A percentile compares a stretch with the other conserved stretches of the same genome.
Conservation (phyloP, 64 coral and sea anemone species). For the Exaiptasia diaphana region DNA sequence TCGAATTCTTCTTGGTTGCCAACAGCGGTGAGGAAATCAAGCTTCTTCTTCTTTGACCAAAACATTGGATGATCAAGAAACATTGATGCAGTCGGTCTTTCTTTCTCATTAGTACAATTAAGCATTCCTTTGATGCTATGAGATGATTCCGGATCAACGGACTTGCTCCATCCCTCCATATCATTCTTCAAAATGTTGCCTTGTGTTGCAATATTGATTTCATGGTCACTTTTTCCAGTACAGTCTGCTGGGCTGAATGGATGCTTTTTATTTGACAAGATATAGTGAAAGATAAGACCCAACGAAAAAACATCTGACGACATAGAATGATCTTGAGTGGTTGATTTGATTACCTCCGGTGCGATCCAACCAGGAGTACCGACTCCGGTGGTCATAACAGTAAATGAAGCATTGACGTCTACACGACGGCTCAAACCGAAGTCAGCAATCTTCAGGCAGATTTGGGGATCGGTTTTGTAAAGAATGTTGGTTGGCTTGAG, state of each 20-base stretch:
- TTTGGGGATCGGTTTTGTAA: slow-evolving; percentile 44
- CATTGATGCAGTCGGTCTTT: neutral
- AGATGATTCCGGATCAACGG: neutral
- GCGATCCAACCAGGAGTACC: slow-evolving; percentile 33
- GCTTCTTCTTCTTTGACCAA: slow-evolving; percentile 10
- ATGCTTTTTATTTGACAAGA: slow-evolving; percentile 27
- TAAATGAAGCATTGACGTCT: neutral
- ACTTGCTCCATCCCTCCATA: neutral
- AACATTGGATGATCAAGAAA: neutral
- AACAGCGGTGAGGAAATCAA: slow-evolving; percentile 11
- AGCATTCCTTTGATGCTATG: neutral
- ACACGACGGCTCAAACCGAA: slow-evolving; percentile 61
- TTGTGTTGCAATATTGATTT: neutral
- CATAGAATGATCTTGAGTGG: neutral
- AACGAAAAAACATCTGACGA: slow-evolving; percentile 20
- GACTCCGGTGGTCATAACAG: neutral
- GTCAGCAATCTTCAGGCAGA: slow-evolving; percentile 62
- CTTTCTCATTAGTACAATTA: neutral
- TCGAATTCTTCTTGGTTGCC: no score
- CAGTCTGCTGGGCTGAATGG: neutral
- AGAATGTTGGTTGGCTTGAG: slow-evolving; percentile 76
- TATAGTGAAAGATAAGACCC: slow-evolving; percentile 21
- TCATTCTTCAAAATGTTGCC: neutral
- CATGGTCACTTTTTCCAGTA: neutral
- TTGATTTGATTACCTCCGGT: neutral